These are phyloP conservation scores for Drosophila kambysellisi DNA, from an alignment of 2,888 invertebrate species.

Conservation along the genomic window DNA sequence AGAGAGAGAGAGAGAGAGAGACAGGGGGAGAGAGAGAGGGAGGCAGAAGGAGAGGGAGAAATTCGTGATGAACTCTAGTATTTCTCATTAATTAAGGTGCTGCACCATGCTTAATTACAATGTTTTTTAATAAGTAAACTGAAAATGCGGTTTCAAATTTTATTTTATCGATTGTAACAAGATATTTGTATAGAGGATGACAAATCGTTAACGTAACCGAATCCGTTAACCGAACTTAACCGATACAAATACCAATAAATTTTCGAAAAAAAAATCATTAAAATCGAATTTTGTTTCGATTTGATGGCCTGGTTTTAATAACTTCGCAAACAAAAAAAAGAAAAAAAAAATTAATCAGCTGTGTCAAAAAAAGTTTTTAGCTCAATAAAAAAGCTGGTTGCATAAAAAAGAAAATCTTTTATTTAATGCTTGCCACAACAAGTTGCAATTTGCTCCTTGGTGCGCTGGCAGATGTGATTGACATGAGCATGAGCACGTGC, in stretches of 20 bases:
- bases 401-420: background rate
- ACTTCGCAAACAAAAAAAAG: background rate
- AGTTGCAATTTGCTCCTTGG: slow-evolving; percentile 6
- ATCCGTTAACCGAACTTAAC: background rate
- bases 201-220: background rate
- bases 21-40: background rate
- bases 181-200: background rate
- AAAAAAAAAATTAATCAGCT: background rate
- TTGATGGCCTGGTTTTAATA: background rate
- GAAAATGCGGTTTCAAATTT: background rate
- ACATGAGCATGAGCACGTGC: slow-evolving; percentile 37
- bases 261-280: background rate
- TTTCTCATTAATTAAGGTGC: background rate
- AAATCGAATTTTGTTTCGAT: background rate
- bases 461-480: slow-evolving; percentile 47
- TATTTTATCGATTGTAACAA: background rate
- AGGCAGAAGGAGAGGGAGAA: background rate
- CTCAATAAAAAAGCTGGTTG: background rate
- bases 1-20: background rate
- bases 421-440: background rate
- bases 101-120: background rate
- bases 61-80: slow-evolving; percentile 53
- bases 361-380: background rate
- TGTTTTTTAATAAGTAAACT: background rate
- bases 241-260: background rate